Evolutionary conservation across 2,797 vertebrate species (phyloP).

Genomic region (Gymnodraco acuticeps): DNA sequence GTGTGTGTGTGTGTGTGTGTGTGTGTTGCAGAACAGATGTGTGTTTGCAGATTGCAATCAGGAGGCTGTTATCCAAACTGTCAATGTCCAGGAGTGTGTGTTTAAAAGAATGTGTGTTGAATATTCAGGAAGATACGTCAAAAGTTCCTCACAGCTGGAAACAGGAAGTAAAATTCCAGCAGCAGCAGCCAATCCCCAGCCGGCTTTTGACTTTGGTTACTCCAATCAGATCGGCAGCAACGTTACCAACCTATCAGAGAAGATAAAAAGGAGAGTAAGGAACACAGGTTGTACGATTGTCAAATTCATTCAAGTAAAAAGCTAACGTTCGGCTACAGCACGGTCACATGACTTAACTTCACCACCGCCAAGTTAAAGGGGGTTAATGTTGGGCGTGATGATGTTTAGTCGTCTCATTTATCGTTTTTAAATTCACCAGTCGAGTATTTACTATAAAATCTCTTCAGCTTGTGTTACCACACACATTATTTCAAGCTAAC

Average conservation of each 20-base stretch:
- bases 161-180: constrained; percentile 67
- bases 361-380: too few relatives aligned
- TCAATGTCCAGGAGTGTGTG: constrained; percentile 8
- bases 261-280: not conserved
- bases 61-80: constrained; percentile 28
- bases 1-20: too few relatives aligned
- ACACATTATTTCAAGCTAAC: too few relatives aligned
- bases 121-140: constrained; percentile 23
- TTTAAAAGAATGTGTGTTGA: constrained; percentile 7
- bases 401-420: too few relatives aligned
- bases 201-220: constrained; percentile 51
- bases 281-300: too few relatives aligned
- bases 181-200: constrained; percentile 73
- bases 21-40: constrained; percentile 9
- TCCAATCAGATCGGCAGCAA: constrained; percentile 57
- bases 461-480: too few relatives aligned
- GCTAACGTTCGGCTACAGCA: too few relatives aligned
- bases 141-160: constrained; percentile 60
- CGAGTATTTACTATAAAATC: too few relatives aligned
- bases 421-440: too few relatives aligned
- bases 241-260: constrained; percentile 60
- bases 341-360: too few relatives aligned
- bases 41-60: constrained; percentile 25
- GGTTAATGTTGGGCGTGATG: too few relatives aligned
- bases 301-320: too few relatives aligned